Base-by-base conservation (phyloP, 2,888 invertebrate genomes). In the Fragum sueziense region DNA sequence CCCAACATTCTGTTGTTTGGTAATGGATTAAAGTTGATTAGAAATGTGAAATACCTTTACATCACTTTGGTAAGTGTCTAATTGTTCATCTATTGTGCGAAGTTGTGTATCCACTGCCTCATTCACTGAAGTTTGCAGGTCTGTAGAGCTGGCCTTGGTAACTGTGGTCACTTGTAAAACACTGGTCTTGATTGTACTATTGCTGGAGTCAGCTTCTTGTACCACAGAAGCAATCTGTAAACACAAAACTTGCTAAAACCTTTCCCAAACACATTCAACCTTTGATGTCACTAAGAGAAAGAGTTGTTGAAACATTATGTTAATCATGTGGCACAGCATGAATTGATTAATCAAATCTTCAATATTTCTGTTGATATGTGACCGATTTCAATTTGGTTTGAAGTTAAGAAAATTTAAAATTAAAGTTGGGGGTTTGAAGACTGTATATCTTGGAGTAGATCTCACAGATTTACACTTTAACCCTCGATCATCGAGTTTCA, bases 71-170 rank as follows among this genome's bases (percentile, higher is more conserved):
- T 65, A 65, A 6, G 41, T 27, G 41, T 65, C 20, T 17, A 25
- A 14, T 41, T 65, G 65, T 4, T 6, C 37, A 22, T 25, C 34
- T 9, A 76, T 33, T 7, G 41, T 54, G 41, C 34, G 47, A 17
- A 57, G 37, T 29, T 76, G 51, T 51, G 9, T 37, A n/a, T 22
- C 34, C 31, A 54, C 22, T 57, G 67, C 67, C 57, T 54, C 65
- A 41, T 17, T 41, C 17, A 65, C 17, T 22, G 65, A 65, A 14
- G 37, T 22, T n/a, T 34, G 34, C 7, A 65, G 22, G 6, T 41
- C 41, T 25, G 65, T 37, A 37, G 41, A 41, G 11, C 41, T 22
- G 2, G 33, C 22, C 25, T 65, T 33, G 6, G 65, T 65, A n/a
- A 9, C 20, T 25, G 41, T 65, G 4, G 65, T 41, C 25, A 25